Percentiles rank a stretch among this genome's conserved stretches.
phyloP scores from a whole-genome alignment of 2,797 vertebrate genomes.

The Podarcis lilfordi region DNA sequence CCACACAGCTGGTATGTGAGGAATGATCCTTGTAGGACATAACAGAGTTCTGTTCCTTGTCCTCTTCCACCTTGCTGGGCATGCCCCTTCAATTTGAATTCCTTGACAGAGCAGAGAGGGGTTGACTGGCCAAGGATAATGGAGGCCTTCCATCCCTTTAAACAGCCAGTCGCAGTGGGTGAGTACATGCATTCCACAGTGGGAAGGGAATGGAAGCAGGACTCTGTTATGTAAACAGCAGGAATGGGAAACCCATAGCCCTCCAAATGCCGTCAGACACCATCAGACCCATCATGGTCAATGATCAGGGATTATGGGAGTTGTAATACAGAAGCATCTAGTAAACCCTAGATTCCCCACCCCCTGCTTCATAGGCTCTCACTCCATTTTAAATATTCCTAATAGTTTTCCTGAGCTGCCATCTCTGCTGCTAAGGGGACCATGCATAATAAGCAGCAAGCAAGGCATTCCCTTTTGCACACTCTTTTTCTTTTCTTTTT shows the following conservation, averaged over 20 bases:
- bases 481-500: no score
- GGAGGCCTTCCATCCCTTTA: neutral
- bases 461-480: neutral
- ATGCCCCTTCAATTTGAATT: neutral
- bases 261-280: neutral
- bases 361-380: neutral
- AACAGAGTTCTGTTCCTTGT: neutral
- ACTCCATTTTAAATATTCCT: neutral
- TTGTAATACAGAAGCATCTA: neutral
- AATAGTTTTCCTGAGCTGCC: neutral
- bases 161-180: neutral
- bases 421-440: neutral
- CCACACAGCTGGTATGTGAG: neutral
- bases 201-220: neutral
- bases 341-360: neutral
- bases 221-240: no score
- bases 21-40: neutral
- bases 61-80: neutral
- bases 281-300: neutral
- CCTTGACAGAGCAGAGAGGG: neutral
- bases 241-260: neutral
- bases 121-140: neutral
- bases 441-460: neutral
- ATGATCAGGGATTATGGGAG: no score
- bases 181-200: neutral